Percentiles rank a stretch among this genome's conserved stretches.
Conservation (phyloP, 2,797 vertebrate species). For the Benthosema pterotum region DNA sequence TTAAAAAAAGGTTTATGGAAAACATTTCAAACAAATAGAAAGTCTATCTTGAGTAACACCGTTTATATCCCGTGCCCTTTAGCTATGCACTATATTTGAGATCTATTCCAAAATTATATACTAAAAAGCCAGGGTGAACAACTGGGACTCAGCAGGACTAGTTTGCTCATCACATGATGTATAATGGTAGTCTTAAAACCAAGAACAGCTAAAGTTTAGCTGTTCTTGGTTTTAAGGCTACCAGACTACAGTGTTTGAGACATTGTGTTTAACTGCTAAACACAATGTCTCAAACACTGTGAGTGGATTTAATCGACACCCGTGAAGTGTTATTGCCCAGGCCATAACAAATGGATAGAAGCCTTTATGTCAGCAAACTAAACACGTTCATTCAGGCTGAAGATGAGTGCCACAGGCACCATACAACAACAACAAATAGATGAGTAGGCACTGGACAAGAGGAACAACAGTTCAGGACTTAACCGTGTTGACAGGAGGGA, state of each 20-base stretch:
- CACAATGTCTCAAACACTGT: not conserved
- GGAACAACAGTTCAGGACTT: not conserved
- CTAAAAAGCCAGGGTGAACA: not conserved
- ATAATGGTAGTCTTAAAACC: not conserved
- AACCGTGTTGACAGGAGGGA: constrained; percentile 14
- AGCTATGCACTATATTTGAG: not conserved
- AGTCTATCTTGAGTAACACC: no score
- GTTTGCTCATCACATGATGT: not conserved
- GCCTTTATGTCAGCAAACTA: not conserved
- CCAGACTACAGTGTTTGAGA: no score
- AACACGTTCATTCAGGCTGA: not conserved
- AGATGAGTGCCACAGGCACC: not conserved
- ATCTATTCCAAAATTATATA: not conserved
- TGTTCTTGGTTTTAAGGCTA: no score
- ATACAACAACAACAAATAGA: not conserved
- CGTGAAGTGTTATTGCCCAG: not conserved
- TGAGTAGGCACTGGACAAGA: not conserved
- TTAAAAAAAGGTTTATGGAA: not conserved
- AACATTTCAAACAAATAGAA: constrained; percentile 1
- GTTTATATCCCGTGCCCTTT: no score
- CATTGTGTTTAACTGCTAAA: no score
- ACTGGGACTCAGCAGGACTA: not conserved
- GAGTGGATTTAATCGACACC: not conserved
- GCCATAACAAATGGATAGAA: not conserved
- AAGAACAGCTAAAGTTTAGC: no score